Evolutionary conservation across 2,797 vertebrate species (phyloP).

Genomic region (Luscinia megarhynchos): DNA sequence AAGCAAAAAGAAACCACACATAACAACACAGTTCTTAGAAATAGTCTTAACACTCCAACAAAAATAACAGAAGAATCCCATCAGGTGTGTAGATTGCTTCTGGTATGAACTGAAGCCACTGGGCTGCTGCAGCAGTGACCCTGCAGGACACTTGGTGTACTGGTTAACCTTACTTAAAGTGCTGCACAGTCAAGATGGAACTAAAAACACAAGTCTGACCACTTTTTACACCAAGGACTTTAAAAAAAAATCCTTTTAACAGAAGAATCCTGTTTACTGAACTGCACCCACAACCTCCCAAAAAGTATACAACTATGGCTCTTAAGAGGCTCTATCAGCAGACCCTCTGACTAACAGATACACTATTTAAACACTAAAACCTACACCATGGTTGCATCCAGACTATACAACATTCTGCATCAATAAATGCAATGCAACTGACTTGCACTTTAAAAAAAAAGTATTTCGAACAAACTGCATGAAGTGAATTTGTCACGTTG

Average conservation of each 20-base stretch:
- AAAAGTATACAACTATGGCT: constrained; percentile 71
- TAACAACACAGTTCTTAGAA: not conserved
- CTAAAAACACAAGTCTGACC: constrained; percentile 75
- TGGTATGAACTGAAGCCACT: constrained; percentile 78
- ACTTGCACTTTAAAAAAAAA: constrained; percentile 59
- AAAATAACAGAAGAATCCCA: not conserved
- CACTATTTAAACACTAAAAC: constrained; percentile 77
- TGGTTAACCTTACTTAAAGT: constrained; percentile 73
- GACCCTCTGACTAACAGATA: constrained; percentile 72
- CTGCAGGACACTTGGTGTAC: constrained; percentile 64
- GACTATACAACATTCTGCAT: constrained; percentile 84
- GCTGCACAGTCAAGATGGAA: constrained; percentile 68
- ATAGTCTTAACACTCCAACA: not conserved
- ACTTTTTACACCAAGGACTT: constrained; percentile 71
- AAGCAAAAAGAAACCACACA: not conserved
- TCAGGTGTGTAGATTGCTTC: constrained; percentile 67
- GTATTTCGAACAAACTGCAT: constrained; percentile 28
- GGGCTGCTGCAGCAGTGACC: constrained; percentile 71
- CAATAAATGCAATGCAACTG: constrained; percentile 61
- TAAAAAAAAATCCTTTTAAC: constrained; percentile 71
- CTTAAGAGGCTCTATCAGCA: constrained; percentile 74
- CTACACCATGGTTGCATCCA: constrained; percentile 85
- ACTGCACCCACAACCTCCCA: constrained; percentile 76
- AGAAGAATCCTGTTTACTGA: constrained; percentile 77
- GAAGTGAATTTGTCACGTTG: constrained; percentile 28